A percentile compares a stretch with the other conserved stretches of the same genome.
Conservation (phyloP, 2,888 invertebrate species). For the Gastrophysa polygoni region DNA sequence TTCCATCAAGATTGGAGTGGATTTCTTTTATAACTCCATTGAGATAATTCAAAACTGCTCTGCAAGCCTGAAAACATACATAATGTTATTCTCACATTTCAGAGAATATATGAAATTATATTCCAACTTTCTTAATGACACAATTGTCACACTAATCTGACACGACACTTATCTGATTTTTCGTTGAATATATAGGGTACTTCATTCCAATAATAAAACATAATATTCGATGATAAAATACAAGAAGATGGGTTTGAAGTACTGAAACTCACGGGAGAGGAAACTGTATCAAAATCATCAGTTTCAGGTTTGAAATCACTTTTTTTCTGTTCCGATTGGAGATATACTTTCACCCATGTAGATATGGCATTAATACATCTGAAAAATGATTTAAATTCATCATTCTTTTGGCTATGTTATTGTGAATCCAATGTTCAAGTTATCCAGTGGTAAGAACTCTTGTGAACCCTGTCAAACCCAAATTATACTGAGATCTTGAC, state of each 20-base stretch:
- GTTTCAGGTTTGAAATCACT: constrained; percentile 91
- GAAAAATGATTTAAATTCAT: constrained; percentile 21
- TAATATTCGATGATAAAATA: background rate
- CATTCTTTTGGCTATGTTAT: no score
- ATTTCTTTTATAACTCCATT: constrained; percentile 78
- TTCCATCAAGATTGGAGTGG: constrained; percentile 85
- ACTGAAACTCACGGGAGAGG: constrained; percentile 71
- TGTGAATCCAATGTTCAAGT: no score
- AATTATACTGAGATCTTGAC: no score
- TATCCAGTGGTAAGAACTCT: no score
- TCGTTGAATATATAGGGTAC: no score
- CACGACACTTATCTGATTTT: no score
- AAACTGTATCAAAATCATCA: constrained; percentile 80
- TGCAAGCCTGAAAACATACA: constrained; percentile 71
- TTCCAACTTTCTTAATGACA: no score
- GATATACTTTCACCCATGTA: constrained; percentile 88
- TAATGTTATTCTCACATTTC: no score
- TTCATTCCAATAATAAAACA: no score
- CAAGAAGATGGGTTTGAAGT: constrained; percentile 9
- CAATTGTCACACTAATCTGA: no score
- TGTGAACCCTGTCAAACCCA: no score
- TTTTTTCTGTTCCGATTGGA: constrained; percentile 94
- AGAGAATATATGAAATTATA: no score
- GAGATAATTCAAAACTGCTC: constrained; percentile 83
- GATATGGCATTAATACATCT: constrained; percentile 84